Base-by-base conservation (phyloP, 2,888 invertebrate genomes). In the Adelphocoris suturalis region DNA sequence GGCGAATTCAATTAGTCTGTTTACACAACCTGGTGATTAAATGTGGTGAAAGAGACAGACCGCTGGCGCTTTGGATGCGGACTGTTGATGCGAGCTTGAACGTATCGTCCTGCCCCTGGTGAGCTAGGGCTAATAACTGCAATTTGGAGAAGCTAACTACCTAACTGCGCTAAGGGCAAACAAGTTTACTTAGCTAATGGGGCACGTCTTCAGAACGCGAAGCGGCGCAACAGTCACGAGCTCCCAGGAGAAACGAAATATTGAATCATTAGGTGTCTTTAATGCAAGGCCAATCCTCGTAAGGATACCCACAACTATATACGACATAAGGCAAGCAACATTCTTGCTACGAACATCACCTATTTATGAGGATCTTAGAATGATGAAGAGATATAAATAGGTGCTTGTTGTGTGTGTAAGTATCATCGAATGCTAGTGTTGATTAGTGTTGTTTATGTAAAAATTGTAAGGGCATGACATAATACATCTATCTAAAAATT, bases 171-270 rank as follows among this genome's bases (percentile, higher is more conserved):
- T 78, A 28, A 78, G 78, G 78, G 78, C 46, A 37, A 37, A 47
- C 78, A 47, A 78, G 78, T 78, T 78, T 78, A 78, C 78, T 78
- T 78, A 47, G 78, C 78, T 78, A 78, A 78, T 78, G 78, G 46
- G 47, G 46, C 78, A 28, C 78, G 46, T 78, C 78, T 78, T 78
- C 68, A 12, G 0, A 37, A 23, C 68, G 9, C 68, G 23, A 19
- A 68, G 9, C 68, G 68, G 68, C 23, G 68, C 23, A 9, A 23
- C 19, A 68, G 68, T 68, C 68, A 68, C 68, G 68, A 68, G 68
- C 68, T 23, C 23, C 13, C 1, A 11, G 12, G 14, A 14, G 13
- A 27, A 23, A 68, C 27, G 68, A 13, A 19, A 68, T 13, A 68
- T 68, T n/a, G 68, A 68, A 68, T 68, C 68, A 68, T 68, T 68